Conservation (phyloP, 2,113 vertebrate species). For the Tetrao urogallus region DNA sequence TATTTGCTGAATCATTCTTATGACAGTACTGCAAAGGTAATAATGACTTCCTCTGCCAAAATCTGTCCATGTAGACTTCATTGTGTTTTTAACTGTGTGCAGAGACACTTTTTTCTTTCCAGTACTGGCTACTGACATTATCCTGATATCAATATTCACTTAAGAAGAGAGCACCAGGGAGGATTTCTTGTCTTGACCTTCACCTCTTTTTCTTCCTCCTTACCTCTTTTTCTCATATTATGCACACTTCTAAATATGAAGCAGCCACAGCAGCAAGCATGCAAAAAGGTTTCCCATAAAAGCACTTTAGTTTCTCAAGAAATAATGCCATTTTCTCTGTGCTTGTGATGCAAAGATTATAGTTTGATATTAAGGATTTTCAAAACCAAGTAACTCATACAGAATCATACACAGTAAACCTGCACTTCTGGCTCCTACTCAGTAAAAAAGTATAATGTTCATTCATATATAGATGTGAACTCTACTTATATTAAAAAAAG, state of each 20-base stretch:
- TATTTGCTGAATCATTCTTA: background rate
- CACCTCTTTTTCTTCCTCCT: background rate
- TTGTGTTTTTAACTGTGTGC: background rate
- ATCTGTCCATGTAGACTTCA: background rate
- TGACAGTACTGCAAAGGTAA: background rate
- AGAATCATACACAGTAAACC: background rate
- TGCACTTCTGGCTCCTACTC: background rate
- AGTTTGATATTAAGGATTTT: conserved; percentile 24
- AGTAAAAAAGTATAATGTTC: background rate
- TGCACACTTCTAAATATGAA: background rate
- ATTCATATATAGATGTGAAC: background rate
- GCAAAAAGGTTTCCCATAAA: background rate
- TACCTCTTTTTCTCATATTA: background rate
- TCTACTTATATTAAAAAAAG: background rate
- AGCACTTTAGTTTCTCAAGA: conserved; percentile 19
- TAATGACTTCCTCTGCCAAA: background rate
- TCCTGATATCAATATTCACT: background rate
- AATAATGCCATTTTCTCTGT: conserved; percentile 39
- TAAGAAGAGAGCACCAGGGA: background rate
- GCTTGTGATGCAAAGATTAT: conserved; percentile 24
- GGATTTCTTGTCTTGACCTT: background rate
- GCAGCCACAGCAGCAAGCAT: background rate
- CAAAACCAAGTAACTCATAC: conserved; percentile 19
- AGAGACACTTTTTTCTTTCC: background rate
- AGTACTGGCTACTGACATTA: background rate